Conservation (phyloP, 1,140 invertebrate species). For the Propsilocerus akamusi region DNA sequence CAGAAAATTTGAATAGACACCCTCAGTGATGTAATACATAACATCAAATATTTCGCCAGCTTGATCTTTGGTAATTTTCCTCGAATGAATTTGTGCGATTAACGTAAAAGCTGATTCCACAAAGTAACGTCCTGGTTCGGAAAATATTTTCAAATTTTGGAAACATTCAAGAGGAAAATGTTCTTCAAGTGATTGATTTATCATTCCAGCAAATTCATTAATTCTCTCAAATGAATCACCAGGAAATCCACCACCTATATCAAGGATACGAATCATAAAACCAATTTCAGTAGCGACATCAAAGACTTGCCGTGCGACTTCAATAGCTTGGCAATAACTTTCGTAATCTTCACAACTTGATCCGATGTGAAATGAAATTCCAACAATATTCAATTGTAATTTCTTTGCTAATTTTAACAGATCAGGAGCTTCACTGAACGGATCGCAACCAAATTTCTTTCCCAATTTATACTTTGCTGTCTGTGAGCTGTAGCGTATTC, state of each 20-base stretch:
- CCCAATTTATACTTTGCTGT: constrained; percentile 76
- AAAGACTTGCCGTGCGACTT: constrained; percentile 45
- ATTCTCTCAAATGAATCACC: constrained; percentile 29
- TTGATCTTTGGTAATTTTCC: constrained; percentile 16
- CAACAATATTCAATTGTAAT: constrained; percentile 39
- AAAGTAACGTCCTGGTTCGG: constrained; percentile 85
- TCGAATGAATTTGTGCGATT: constrained; percentile 39
- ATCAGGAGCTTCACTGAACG: constrained; percentile 51
- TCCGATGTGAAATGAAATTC: constrained; percentile 78
- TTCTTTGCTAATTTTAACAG: constrained; percentile 56
- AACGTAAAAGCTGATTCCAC: constrained; percentile 81
- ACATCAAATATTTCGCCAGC: constrained; percentile 25
- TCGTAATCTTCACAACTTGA: constrained; percentile 61
- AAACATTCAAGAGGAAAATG: constrained; percentile 46
- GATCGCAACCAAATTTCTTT: constrained; percentile 90
- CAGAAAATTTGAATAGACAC: constrained; percentile 31
- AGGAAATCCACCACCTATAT: constrained; percentile 77
- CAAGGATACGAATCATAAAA: constrained; percentile 50
- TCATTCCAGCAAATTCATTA: constrained; percentile 25
- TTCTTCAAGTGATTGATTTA: constrained; percentile 51
- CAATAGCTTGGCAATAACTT: constrained; percentile 55
- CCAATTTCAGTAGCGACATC: constrained; percentile 46
- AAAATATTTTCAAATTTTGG: constrained; percentile 55
- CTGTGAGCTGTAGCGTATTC: constrained; percentile 80
- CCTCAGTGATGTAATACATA: constrained; percentile 96